Conservation (phyloP, 2,797 vertebrate genomes). For the Cyprinella venusta region DNA sequence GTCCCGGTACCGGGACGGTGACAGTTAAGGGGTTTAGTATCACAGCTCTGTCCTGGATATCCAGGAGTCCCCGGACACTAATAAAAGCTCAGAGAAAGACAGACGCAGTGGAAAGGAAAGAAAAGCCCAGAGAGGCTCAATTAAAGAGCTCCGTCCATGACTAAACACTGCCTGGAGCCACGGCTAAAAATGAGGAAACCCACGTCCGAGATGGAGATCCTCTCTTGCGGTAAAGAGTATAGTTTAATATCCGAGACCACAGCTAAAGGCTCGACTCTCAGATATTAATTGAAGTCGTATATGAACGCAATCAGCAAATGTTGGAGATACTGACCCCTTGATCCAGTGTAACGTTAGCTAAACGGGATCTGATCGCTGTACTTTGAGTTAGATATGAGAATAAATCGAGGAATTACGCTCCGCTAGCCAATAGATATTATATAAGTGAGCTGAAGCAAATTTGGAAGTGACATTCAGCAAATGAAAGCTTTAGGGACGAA, state of each 20-base stretch:
- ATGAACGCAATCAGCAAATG: slow-evolving; percentile 30
- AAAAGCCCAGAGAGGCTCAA: slow-evolving; percentile 67
- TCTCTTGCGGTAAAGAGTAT: slow-evolving; percentile 28
- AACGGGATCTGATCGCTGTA: background rate
- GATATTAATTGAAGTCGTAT: background rate
- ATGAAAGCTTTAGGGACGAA: slow-evolving; percentile 22
- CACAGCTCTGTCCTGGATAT: slow-evolving; percentile 49
- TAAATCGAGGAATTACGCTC: slow-evolving; percentile 14
- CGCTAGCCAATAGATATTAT: slow-evolving; percentile 17
- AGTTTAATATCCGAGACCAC: background rate
- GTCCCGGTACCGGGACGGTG: too few species aligned
- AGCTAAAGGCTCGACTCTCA: slow-evolving; percentile 5
- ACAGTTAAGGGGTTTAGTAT: too few species aligned
- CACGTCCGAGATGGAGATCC: slow-evolving; percentile 21
- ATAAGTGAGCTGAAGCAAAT: slow-evolving; percentile 22
- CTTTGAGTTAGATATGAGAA: slow-evolving; percentile 6
- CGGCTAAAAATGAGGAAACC: slow-evolving; percentile 56
- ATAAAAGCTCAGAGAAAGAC: slow-evolving; percentile 57
- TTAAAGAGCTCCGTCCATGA: slow-evolving; percentile 65
- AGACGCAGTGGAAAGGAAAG: slow-evolving; percentile 60
- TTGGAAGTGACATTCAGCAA: background rate
- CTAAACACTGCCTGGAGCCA: slow-evolving; percentile 58
- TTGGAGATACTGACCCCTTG: slow-evolving; percentile 32
- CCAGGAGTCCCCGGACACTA: slow-evolving; percentile 49
- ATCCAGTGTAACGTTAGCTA: background rate